Evolutionary conservation across 2,888 invertebrate genomes (phyloP).

Genomic region (Tetheella fluctuosa): DNA sequence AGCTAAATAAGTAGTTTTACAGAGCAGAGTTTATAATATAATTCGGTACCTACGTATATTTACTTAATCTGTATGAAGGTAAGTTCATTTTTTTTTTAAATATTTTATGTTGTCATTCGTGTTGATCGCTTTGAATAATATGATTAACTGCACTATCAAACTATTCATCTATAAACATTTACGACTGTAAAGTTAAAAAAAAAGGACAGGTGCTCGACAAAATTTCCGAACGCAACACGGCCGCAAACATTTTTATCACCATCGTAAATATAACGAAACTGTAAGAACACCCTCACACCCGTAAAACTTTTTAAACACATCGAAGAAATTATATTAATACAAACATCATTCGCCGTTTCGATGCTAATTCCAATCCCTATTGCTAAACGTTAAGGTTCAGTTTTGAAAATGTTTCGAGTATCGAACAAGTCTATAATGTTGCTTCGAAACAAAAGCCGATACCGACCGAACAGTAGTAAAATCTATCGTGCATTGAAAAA

Average conservation of each 20-base stretch:
- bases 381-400: constrained; percentile 36
- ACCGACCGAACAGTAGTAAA: constrained; percentile 66
- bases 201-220: constrained; percentile 69
- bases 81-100: too few relatives aligned
- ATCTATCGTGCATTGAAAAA: constrained; percentile 76
- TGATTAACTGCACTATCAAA: constrained; percentile 45
- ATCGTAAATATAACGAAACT: constrained; percentile 74
- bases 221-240: constrained; percentile 62
- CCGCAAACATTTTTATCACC: constrained; percentile 81
- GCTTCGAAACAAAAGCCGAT: constrained; percentile 53
- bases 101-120: not conserved
- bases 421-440: constrained; percentile 28
- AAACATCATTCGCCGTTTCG: constrained; percentile 32
- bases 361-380: constrained; percentile 31
- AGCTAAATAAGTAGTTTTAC: not conserved
- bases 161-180: constrained; percentile 51
- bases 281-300: constrained; percentile 57
- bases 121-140: constrained; percentile 28
- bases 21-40: too few relatives aligned
- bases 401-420: constrained; percentile 30
- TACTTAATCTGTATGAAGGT: too few relatives aligned
- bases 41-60: too few relatives aligned
- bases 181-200: constrained; percentile 56
- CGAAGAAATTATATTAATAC: constrained; percentile 50
- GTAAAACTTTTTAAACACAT: constrained; percentile 63